These are phyloP conservation scores for Globodera ellingtonae DNA, from an alignment of 1,140 invertebrate genomes.

Conservation along the genomic window DNA sequence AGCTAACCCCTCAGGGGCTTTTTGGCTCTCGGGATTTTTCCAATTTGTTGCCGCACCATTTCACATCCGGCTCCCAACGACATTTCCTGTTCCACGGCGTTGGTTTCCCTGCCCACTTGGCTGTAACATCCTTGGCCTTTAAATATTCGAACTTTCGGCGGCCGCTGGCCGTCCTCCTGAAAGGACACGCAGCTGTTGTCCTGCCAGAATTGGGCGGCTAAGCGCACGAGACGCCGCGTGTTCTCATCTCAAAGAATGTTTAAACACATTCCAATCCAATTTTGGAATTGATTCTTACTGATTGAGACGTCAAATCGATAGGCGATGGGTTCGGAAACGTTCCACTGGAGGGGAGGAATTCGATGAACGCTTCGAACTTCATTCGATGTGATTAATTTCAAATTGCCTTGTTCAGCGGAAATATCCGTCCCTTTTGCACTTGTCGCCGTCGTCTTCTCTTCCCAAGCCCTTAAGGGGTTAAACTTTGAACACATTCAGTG, in stretches of 20 bases:
- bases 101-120: neutral
- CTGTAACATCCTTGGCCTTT: constrained; percentile 44
- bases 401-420: neutral
- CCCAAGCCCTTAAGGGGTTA: neutral
- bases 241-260: constrained; percentile 2
- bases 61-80: constrained; percentile 5
- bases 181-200: constrained; percentile 48
- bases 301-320: neutral
- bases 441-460: neutral
- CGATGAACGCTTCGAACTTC: neutral
- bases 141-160: constrained; percentile 42
- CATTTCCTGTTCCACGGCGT: neutral
- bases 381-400: neutral
- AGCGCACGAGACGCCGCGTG: constrained; percentile 43
- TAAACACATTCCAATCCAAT: neutral
- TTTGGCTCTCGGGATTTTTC: neutral
- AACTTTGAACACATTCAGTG: neutral
- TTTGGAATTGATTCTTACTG: neutral
- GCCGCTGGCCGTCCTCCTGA: constrained; percentile 36
- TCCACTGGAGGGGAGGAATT: neutral
- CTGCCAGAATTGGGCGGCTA: constrained; percentile 42
- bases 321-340: neutral
- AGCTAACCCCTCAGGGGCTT: neutral
- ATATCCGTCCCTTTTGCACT: neutral
- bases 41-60: neutral